Base-by-base conservation (phyloP, 2,888 invertebrate genomes). In the Cephus rjabovi region DNA sequence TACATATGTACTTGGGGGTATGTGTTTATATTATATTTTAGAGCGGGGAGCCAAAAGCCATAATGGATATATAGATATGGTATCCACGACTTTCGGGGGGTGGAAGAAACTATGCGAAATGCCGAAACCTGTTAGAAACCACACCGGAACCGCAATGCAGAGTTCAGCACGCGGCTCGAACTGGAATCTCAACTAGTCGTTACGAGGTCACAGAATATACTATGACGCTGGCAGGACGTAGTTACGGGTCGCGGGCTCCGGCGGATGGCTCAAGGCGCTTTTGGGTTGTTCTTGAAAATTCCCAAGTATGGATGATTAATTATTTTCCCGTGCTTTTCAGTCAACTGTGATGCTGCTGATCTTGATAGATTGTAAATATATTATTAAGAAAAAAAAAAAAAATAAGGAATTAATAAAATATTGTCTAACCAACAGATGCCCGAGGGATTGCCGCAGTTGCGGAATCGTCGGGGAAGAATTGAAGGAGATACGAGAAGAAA, bases 111-210 rank as follows among this genome's bases (percentile, higher is more conserved):
- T 84, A 81, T 82, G 84, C 83, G 83, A 83, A 85, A 84, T 81
- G 82, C 76, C 77, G 86, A 85, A 86, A 84, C 86, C 85, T 82
- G 87, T 82, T 80, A 81, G 82, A 81, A 82, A 86, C 87, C 86
- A 76, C 86, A 76, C 86, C 82, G 82, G 84, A 86, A 82, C 87
- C 86, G 79, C 87, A 84, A 79, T 81, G 83, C 85, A 82, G 82
- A 87, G 85, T 86, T 83, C 81, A 84, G 83, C 12, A 71, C 71
- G 71, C 71, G 30, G 71, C 71, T 31, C 4, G 71, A 71, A 71
- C 31, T 31, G 71, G 31, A 71, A 71, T 71, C 71, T 71, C 31
- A 34, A 71, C 71, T 71, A 71, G 31, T 71, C 31, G 31, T 34
- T 71, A 56, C 56, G 23, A 23, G 56, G 56, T 56, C 56, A 56